Conservation (phyloP, 2,113 vertebrate genomes). For the Donacobius atricapilla region DNA sequence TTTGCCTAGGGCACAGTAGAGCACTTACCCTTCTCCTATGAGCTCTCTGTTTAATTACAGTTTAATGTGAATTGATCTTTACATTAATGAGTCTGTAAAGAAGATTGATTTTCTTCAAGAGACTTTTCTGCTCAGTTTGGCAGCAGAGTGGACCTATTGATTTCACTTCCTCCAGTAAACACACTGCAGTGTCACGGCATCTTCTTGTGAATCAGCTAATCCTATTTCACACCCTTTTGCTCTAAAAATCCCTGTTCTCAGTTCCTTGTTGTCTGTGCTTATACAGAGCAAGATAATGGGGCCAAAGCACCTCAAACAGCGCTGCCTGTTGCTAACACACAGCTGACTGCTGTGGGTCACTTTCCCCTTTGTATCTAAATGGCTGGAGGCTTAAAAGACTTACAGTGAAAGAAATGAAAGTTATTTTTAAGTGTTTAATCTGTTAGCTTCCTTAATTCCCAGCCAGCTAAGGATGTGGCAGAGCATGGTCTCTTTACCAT, state of each 20-base stretch:
- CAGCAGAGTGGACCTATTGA: slow-evolving; percentile 62
- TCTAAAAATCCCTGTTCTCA: background rate
- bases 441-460: slow-evolving; percentile 21
- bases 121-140: slow-evolving; percentile 44
- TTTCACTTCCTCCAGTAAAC: slow-evolving; percentile 37
- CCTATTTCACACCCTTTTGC: slow-evolving; percentile 64
- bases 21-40: background rate
- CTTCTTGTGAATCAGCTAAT: slow-evolving; percentile 61
- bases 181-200: background rate
- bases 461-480: background rate
- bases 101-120: slow-evolving; percentile 59
- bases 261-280: slow-evolving; percentile 16
- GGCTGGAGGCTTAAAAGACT: background rate
- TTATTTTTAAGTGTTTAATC: slow-evolving; percentile 38
- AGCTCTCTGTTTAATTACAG: slow-evolving; percentile 66
- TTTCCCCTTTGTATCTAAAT: slow-evolving; percentile 12
- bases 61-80: slow-evolving; percentile 69
- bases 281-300: background rate
- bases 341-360: background rate
- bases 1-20: background rate
- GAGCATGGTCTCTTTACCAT: background rate
- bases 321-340: background rate
- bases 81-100: slow-evolving; percentile 66
- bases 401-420: background rate
- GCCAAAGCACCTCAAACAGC: background rate